Percentiles rank a stretch among this genome's conserved stretches.
phyloP scores from a whole-genome alignment of 2,797 vertebrate species.

The Euthynnus affinis region DNA sequence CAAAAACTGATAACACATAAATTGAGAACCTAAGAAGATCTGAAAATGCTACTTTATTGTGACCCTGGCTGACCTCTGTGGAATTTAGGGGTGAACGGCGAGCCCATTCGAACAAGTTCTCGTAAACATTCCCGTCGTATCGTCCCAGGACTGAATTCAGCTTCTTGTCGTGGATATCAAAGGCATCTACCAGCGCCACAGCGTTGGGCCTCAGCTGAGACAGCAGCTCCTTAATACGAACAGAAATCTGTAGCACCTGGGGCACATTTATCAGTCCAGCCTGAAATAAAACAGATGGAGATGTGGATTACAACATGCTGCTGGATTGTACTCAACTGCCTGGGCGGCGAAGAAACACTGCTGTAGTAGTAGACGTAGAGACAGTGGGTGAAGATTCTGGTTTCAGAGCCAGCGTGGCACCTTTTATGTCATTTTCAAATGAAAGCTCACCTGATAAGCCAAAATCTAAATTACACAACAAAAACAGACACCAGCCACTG shows the following conservation, averaged over 20 bases:
- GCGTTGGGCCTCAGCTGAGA: constrained; percentile 90
- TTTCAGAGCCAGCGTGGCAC: neutral
- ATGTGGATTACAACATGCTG: neutral
- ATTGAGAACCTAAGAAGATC: neutral
- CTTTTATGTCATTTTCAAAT: neutral
- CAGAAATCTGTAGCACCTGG: constrained; percentile 89
- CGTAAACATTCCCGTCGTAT: constrained; percentile 96
- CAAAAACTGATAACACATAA: neutral
- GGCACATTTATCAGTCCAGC: constrained; percentile 88
- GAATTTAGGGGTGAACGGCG: constrained; percentile 93
- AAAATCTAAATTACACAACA: neutral
- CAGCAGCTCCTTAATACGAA: constrained; percentile 91
- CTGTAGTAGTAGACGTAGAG: neutral
- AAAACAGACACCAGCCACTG: neutral
- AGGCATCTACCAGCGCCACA: constrained; percentile 93
- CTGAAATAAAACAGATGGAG: constrained; percentile 74
- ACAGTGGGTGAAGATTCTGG: neutral
- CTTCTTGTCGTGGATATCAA: constrained; percentile 89
- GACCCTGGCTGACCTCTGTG: constrained; percentile 87
- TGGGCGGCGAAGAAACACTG: neutral
- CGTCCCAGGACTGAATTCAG: constrained; percentile 94
- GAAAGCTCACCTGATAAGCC: neutral
- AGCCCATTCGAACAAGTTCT: constrained; percentile 97
- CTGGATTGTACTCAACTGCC: neutral
- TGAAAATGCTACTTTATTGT: neutral